Conservation (phyloP, 2,888 invertebrate genomes). For the Melanophora roralis region DNA sequence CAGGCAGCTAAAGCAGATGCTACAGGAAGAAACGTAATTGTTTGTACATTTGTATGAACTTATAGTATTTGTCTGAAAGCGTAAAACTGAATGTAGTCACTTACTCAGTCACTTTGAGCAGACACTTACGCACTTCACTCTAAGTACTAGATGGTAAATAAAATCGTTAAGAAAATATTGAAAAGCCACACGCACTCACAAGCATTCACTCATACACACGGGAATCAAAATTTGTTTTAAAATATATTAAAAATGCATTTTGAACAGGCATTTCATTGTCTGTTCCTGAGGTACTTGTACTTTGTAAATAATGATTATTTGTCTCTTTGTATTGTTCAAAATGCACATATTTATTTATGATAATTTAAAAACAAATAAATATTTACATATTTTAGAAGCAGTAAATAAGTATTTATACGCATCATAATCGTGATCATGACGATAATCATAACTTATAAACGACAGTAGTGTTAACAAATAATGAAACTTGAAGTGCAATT, state of each 20-base stretch:
- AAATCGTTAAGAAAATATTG: constrained; percentile 25
- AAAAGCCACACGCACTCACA: constrained; percentile 18
- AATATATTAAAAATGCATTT: constrained; percentile 14
- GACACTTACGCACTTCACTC: constrained; percentile 3
- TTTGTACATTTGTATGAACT: too few relatives aligned
- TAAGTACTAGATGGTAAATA: constrained; percentile 3
- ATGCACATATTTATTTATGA: constrained; percentile 72
- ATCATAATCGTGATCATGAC: constrained; percentile 2
- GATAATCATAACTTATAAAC: constrained; percentile 11
- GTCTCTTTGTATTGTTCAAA: background rate
- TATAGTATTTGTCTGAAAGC: constrained; percentile 46
- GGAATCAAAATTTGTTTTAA: constrained; percentile 21
- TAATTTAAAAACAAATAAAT: constrained; percentile 73
- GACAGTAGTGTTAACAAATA: constrained; percentile 52
- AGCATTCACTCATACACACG: background rate
- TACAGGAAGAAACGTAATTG: background rate
- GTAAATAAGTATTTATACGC: constrained; percentile 25
- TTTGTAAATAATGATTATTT: constrained; percentile 20
- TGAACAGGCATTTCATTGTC: background rate
- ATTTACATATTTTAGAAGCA: constrained; percentile 25
- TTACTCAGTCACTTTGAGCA: background rate
- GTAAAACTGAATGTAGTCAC: constrained; percentile 48
- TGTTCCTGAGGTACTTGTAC: constrained; percentile 41
- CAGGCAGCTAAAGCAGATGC: background rate
- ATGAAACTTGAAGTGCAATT: constrained; percentile 14